These are phyloP conservation scores for Cephalopachus bancanus DNA, from an alignment of 2,797 vertebrate species.

Conservation along the genomic window DNA sequence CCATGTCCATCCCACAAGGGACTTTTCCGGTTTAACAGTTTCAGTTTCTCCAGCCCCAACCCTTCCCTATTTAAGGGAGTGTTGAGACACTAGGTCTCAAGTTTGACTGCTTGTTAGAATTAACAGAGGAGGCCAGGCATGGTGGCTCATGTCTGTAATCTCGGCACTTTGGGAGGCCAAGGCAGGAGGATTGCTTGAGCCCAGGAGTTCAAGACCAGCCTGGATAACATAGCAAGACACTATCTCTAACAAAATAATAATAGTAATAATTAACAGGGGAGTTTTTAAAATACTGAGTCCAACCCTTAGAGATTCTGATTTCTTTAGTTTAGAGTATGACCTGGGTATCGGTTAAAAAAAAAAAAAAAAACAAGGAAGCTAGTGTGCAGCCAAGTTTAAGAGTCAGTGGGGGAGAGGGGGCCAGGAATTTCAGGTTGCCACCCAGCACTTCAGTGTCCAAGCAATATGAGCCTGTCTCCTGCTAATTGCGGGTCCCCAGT, in stretches of 20 bases:
- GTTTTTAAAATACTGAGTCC: background rate
- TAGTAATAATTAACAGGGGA: too few species aligned
- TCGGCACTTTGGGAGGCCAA: too few species aligned
- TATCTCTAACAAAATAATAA: background rate
- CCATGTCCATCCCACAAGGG: background rate
- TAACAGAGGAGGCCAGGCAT: background rate
- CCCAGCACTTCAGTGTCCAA: background rate
- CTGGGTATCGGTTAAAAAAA: background rate
- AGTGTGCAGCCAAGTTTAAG: background rate
- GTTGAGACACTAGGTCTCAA: background rate
- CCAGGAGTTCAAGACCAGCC: background rate
- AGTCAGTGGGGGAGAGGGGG: background rate
- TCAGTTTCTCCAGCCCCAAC: background rate
- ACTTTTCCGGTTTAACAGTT: background rate
- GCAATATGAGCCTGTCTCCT: background rate
- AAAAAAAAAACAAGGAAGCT: too few species aligned
- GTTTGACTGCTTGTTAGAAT: background rate
- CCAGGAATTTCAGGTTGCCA: background rate
- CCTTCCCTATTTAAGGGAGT: background rate
- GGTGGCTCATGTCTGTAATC: too few species aligned
- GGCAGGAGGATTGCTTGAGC: background rate
- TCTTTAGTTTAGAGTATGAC: constrained; percentile 11
- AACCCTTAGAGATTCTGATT: background rate
- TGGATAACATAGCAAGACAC: background rate
- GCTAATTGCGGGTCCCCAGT: too few species aligned